phyloP scores from a whole-genome alignment of 2,113 vertebrate genomes.

The Emydura subglobosa region DNA sequence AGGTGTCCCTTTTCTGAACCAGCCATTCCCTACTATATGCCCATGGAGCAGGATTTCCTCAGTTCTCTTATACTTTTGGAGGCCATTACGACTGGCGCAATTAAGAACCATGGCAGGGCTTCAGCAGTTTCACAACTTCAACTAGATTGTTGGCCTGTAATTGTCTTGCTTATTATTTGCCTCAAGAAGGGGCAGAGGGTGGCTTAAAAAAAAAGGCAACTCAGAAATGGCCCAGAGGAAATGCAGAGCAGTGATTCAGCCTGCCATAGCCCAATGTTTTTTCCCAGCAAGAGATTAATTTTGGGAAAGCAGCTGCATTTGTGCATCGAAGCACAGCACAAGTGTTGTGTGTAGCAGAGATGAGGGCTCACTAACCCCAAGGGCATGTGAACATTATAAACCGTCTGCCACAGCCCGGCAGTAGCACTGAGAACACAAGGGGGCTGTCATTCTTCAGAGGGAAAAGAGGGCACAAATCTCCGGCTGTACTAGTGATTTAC shows the following conservation, averaged over 20 bases:
- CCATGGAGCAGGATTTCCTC: accelerated
- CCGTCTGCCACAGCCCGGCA: neutral
- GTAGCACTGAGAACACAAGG: neutral
- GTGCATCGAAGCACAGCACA: too few relatives aligned
- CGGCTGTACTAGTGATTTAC: neutral
- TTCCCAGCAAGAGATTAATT: neutral
- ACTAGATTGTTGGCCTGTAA: neutral
- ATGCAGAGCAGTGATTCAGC: neutral
- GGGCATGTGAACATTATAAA: neutral
- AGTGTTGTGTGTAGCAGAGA: neutral
- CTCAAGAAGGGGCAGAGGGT: neutral
- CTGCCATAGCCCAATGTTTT: neutral
- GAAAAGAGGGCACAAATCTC: neutral
- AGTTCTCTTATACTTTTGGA: neutral
- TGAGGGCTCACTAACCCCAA: neutral
- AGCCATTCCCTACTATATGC: neutral
- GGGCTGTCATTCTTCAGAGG: accelerated
- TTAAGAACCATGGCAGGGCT: neutral
- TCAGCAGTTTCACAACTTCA: neutral
- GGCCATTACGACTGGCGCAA: neutral
- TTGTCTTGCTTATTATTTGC: neutral
- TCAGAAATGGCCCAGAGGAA: neutral
- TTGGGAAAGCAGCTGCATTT: neutral
- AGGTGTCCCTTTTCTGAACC: neutral
- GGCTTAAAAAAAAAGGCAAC: neutral